Conservation (phyloP, 2,797 vertebrate genomes). For the Macrochelys suwanniensis region DNA sequence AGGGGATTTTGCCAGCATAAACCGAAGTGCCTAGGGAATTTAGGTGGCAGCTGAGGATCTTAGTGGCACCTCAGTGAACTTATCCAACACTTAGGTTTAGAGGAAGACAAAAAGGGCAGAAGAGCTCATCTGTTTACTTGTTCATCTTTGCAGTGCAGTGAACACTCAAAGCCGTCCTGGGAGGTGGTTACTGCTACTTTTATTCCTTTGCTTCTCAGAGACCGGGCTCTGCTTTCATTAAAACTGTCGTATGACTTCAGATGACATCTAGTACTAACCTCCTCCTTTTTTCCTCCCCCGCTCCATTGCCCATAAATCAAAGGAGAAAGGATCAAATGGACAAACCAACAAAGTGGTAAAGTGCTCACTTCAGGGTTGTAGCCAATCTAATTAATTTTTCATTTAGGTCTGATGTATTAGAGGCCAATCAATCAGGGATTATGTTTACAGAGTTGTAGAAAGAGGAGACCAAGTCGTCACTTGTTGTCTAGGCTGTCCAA, state of each 20-base stretch:
- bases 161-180: neutral
- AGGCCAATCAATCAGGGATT: constrained; percentile 88
- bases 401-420: constrained; percentile 88
- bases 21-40: neutral
- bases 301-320: constrained; percentile 79
- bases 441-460: constrained; percentile 88
- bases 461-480: constrained; percentile 77
- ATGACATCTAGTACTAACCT: constrained; percentile 70
- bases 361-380: constrained; percentile 79
- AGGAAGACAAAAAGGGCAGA: neutral
- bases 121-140: neutral
- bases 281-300: constrained; percentile 71
- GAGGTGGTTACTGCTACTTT: neutral
- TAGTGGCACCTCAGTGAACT: neutral
- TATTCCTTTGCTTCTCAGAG: neutral
- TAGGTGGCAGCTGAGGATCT: neutral
- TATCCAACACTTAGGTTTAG: neutral
- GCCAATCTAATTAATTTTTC: constrained; percentile 91
- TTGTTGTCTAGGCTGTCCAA: constrained; percentile 83
- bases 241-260: constrained; percentile 46
- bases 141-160: neutral
- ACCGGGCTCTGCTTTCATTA: constrained; percentile 70
- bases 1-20: neutral
- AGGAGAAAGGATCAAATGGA: constrained; percentile 83
- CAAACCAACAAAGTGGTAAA: constrained; percentile 80